These are phyloP conservation scores for Epinephelus moara DNA, from an alignment of 2,113 vertebrate genomes.

Conservation along the genomic window DNA sequence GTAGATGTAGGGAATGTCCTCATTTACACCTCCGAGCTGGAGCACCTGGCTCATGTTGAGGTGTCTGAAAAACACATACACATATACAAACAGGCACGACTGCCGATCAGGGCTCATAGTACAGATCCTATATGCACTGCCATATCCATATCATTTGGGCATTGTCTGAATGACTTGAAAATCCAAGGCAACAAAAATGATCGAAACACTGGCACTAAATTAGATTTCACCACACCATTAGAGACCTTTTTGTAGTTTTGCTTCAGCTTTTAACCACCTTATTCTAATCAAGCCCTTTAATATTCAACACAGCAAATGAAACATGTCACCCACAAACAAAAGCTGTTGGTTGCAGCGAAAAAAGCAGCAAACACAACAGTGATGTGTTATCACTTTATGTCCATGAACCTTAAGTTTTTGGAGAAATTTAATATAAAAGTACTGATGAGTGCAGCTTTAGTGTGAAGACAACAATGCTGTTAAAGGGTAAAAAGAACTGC, in stretches of 20 bases:
- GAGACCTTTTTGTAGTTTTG: not conserved
- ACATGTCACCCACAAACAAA: not conserved
- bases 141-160: not conserved
- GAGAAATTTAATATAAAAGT: not conserved
- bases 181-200: too few relatives aligned
- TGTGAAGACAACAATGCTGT: not conserved
- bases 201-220: too few relatives aligned
- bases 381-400: too few relatives aligned
- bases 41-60: constrained; percentile 89
- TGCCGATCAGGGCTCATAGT: too few relatives aligned
- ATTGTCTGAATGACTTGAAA: not conserved
- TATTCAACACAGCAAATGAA: not conserved
- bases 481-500: not conserved
- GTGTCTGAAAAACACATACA: constrained; percentile 78
- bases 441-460: not conserved
- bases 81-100: not conserved
- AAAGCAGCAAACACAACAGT: too few relatives aligned
- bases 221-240: not conserved
- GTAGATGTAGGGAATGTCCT: constrained; percentile 88
- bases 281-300: not conserved
- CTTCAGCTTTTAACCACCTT: not conserved
- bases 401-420: too few relatives aligned
- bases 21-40: constrained; percentile 91
- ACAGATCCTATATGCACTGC: not conserved
- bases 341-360: not conserved